phyloP scores from a whole-genome alignment of 2,113 vertebrate species.

The Tychaedon coryphoeus region DNA sequence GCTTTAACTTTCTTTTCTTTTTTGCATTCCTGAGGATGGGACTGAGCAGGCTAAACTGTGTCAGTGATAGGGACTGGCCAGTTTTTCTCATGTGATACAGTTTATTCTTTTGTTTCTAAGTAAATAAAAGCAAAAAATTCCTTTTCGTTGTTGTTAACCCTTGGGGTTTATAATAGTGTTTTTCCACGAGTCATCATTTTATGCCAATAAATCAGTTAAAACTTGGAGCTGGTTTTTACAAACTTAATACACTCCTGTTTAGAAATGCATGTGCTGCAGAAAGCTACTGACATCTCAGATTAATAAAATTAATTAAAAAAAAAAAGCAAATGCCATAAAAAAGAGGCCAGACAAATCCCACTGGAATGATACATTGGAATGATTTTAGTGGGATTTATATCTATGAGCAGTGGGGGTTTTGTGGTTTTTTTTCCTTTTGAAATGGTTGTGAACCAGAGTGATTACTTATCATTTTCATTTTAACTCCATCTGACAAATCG shows the following conservation, averaged over 20 bases:
- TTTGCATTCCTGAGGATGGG: background rate
- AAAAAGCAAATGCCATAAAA: background rate
- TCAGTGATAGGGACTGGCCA: background rate
- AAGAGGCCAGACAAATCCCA: slow-evolving; percentile 2
- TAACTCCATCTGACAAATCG: slow-evolving; percentile 78
- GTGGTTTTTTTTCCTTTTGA: background rate
- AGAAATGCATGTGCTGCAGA: background rate
- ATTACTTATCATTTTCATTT: slow-evolving; percentile 78
- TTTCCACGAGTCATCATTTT: background rate
- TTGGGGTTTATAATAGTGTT: background rate
- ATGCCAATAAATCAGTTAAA: background rate
- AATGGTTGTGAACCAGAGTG: slow-evolving; percentile 57
- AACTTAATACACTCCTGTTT: background rate
- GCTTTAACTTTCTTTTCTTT: background rate
- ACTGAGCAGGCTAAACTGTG: background rate
- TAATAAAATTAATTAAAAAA: background rate
- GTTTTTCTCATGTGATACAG: background rate
- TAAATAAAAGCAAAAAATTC: background rate
- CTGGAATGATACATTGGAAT: background rate
- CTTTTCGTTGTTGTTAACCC: background rate
- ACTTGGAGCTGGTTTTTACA: background rate
- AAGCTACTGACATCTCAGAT: background rate
- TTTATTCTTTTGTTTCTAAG: background rate
- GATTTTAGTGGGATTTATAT: slow-evolving; percentile 37
- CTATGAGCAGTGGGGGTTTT: background rate